Percentiles rank a stretch among this genome's conserved stretches.
phyloP scores from a whole-genome alignment of 2,888 invertebrate species.

The Drosophila siamana region DNA sequence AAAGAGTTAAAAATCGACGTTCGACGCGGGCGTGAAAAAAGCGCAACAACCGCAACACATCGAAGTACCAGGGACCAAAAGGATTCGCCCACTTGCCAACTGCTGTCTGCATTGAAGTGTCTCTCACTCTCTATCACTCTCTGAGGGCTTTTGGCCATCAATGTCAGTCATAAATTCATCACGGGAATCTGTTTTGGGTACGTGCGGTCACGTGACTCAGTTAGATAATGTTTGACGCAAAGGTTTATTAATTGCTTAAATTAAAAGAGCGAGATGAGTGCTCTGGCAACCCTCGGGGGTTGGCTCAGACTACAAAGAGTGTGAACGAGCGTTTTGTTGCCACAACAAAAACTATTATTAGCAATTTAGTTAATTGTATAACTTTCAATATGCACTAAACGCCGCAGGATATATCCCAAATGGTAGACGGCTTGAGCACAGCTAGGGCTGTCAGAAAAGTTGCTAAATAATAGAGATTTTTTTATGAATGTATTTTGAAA shows the following conservation, averaged over 20 bases:
- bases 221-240: slow-evolving; percentile 76
- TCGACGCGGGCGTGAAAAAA: slow-evolving; percentile 76
- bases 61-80: slow-evolving; percentile 6
- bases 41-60: slow-evolving; percentile 63
- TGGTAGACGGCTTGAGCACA: no score
- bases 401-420: slow-evolving; percentile 52
- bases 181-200: slow-evolving; percentile 78
- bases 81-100: slow-evolving; percentile 44
- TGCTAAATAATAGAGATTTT: neutral
- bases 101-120: slow-evolving; percentile 63
- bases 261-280: slow-evolving; percentile 52
- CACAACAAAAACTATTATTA: slow-evolving; percentile 68
- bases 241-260: slow-evolving; percentile 76
- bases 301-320: slow-evolving; percentile 29
- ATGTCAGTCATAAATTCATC: slow-evolving; percentile 82
- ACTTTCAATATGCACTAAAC: slow-evolving; percentile 63
- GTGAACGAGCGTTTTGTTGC: slow-evolving; percentile 41
- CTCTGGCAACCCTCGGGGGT: slow-evolving; percentile 47
- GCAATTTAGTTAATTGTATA: slow-evolving; percentile 77
- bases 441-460: slow-evolving; percentile 25
- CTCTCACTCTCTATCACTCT: neutral
- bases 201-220: slow-evolving; percentile 78
- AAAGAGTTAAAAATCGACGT: slow-evolving; percentile 71
- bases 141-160: slow-evolving; percentile 58
- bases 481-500: neutral